These are phyloP conservation scores for Dryomyza anilis DNA, from an alignment of 2,888 invertebrate species.

Conservation along the genomic window DNA sequence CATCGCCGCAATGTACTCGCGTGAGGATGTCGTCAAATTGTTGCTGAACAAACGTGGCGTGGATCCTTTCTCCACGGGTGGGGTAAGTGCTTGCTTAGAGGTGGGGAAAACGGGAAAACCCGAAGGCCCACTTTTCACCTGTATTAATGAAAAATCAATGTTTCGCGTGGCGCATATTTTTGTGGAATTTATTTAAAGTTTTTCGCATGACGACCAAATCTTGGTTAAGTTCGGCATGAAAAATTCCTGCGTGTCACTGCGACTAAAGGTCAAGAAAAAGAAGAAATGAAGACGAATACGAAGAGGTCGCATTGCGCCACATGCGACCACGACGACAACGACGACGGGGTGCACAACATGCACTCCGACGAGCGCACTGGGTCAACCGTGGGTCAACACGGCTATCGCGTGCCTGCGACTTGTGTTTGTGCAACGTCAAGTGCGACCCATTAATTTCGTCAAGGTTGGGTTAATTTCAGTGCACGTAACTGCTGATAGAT, in stretches of 20 bases:
- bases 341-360: neutral
- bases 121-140: neutral
- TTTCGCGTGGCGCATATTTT: neutral
- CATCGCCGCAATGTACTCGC: conserved; percentile 91
- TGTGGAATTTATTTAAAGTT: neutral
- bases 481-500: neutral
- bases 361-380: neutral
- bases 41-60: conserved; percentile 87
- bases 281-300: conserved; percentile 3
- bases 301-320: neutral
- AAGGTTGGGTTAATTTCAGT: conserved; percentile 22
- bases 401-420: conserved; percentile 4
- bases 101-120: neutral
- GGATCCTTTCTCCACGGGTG: conserved; percentile 90
- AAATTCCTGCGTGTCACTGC: conserved; percentile 39
- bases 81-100: conserved; percentile 70
- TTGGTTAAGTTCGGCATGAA: neutral
- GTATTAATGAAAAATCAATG: conserved; percentile 6
- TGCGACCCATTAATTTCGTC: conserved; percentile 26
- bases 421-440: conserved; percentile 11
- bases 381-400: conserved; percentile 6
- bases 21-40: conserved; percentile 92
- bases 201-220: neutral
- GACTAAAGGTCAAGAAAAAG: conserved; percentile 41
- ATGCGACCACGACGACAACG: conserved; percentile 8